Base-by-base conservation (phyloP, 2,113 vertebrate genomes). In the Sarotherodon lohbergeri region DNA sequence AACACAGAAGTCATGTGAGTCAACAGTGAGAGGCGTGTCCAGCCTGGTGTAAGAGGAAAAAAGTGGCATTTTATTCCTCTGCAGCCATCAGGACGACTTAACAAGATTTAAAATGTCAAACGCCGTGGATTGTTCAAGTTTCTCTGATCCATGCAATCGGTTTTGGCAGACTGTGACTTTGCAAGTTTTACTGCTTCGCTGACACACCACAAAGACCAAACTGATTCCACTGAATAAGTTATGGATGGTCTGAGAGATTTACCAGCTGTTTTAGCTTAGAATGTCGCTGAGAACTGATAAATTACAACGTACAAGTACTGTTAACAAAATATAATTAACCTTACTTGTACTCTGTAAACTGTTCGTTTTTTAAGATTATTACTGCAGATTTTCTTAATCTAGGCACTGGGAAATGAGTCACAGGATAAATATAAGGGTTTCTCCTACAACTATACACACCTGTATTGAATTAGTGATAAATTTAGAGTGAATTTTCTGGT, bases 361-460 rank as follows among this genome's bases (percentile, higher is more conserved):
- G 3, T 43, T 71, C 11, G 7, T 13, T 39, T 41, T 71, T 46
- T 46, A 73, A 27, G 0, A 8, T 27, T 46, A 27, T 46, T 46
- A 17, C 3, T 73, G 39, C 0, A 27, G 1, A 9, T 27, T 43
- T 0, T 73, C 22, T 46, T 43, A 9, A 73, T 73, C 13, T 46
- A 27, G 39, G 36, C 2, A 0, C 34, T 41, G 63, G 1, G 61
- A 39, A 12, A 46, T 46, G 39, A 46, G 13, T 73, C 3, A 0
- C 0, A 73, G 27, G 0, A 43, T 27, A 71, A 43, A 16, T 24
- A 5, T 1, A 4, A 71, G 66, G n/a, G 29, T 63, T 63, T 11
- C 16, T 63, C 9, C 29, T 61, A 43, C 36, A 71, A 43, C n/a
- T 41, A 14, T 22, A 9, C n/a, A 68, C 36, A 68, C 63, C 63